A percentile compares a stretch with the other conserved stretches of the same genome.
These are phyloP conservation scores for Salticus scenicus DNA, from an alignment of 2,888 invertebrate genomes.

Conservation along the genomic window DNA sequence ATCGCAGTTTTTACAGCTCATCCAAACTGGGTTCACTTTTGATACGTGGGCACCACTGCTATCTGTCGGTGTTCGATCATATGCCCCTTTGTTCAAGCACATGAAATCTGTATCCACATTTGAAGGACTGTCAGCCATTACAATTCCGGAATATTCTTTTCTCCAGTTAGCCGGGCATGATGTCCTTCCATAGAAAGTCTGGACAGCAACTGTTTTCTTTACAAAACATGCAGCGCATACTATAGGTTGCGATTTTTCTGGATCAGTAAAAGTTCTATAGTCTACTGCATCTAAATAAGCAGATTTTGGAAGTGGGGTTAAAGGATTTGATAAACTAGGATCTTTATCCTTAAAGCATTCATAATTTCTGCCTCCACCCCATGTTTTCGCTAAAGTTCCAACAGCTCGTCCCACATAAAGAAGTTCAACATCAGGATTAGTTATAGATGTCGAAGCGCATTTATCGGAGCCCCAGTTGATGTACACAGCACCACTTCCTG, in stretches of 20 bases:
- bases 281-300: conserved; percentile 23
- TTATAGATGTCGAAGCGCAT: conserved; percentile 7
- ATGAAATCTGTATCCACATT: conserved; percentile 46
- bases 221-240: conserved; percentile 47
- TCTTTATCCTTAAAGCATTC: conserved; percentile 23
- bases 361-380: conserved; percentile 50
- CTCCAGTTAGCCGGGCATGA: conserved; percentile 53
- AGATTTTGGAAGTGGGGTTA: conserved; percentile 31
- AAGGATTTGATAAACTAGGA: conserved; percentile 14
- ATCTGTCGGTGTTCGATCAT: background rate
- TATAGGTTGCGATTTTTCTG: conserved; percentile 29
- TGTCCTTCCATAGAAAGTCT: conserved; percentile 32
- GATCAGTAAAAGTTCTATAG: conserved; percentile 20
- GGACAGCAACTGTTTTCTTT: background rate
- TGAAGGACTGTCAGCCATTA: conserved; percentile 51
- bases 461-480: conserved; percentile 48
- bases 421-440: conserved; percentile 1
- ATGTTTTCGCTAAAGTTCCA: conserved; percentile 19
- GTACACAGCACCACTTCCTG: conserved; percentile 50
- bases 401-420: conserved; percentile 31
- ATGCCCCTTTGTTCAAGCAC: conserved; percentile 52
- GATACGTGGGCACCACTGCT: background rate
- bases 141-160: conserved; percentile 34
- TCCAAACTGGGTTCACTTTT: conserved; percentile 55
- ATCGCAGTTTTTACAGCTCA: conserved; percentile 44